phyloP scores from a whole-genome alignment of 2,113 vertebrate genomes.

The Xiphophorus maculatus region DNA sequence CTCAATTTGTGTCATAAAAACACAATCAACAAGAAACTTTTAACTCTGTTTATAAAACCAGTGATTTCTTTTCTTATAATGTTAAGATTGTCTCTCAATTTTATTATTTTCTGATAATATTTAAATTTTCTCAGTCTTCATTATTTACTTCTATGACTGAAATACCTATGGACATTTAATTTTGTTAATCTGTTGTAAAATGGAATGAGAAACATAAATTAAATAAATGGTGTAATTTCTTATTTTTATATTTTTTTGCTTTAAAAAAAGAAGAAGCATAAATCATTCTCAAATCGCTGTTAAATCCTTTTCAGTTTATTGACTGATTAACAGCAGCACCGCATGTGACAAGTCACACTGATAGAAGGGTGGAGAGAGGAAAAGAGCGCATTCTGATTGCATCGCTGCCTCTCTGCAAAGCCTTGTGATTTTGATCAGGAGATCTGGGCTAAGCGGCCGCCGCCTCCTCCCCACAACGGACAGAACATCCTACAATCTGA shows the following conservation, averaged over 20 bases:
- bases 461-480: constrained; percentile 46
- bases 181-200: background rate
- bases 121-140: background rate
- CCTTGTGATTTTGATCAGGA: constrained; percentile 69
- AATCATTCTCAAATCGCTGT: background rate
- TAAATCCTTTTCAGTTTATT: background rate
- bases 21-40: background rate
- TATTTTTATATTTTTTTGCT: background rate
- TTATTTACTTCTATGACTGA: background rate
- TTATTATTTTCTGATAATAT: too few relatives aligned
- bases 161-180: background rate
- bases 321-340: background rate
- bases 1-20: constrained; percentile 28
- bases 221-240: background rate
- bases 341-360: background rate
- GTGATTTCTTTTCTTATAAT: too few relatives aligned
- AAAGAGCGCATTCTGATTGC: constrained; percentile 20
- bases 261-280: background rate
- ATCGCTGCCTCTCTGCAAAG: constrained; percentile 32
- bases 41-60: background rate
- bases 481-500: constrained; percentile 49
- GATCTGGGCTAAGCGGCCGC: constrained; percentile 32
- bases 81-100: too few relatives aligned
- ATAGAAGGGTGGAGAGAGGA: background rate
- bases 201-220: background rate